Evolutionary conservation across 2,113 vertebrate species (phyloP).

Genomic region (Brachionichthys hirsutus): DNA sequence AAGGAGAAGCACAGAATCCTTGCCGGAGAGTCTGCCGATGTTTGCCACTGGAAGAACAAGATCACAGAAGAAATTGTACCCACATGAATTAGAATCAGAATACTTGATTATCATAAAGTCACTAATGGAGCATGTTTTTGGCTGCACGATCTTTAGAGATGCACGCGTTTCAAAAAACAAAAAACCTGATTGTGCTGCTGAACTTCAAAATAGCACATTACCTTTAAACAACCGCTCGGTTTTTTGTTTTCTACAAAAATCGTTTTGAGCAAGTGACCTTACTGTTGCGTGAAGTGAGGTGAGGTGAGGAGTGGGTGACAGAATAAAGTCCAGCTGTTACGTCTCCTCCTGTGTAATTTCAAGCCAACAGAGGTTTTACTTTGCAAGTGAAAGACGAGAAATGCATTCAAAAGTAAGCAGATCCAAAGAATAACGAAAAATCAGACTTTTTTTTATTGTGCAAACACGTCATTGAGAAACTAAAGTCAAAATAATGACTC

Average conservation of each 20-base stretch:
- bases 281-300: conserved; percentile 41
- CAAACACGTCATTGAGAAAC: no score
- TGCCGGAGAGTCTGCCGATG: conserved; percentile 75
- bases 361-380: no score
- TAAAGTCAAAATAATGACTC: no score
- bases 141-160: background rate
- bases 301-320: conserved; percentile 2
- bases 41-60: conserved; percentile 65
- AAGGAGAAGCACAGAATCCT: conserved; percentile 82
- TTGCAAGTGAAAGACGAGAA: no score
- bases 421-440: no score
- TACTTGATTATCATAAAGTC: no score
- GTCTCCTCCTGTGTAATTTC: conserved; percentile 25
- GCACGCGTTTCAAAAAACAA: no score
- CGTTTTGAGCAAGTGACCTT: conserved; percentile 30
- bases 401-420: no score
- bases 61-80: no score
- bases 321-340: conserved; percentile 32
- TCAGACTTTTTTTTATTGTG: no score
- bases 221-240: no score
- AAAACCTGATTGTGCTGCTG: background rate
- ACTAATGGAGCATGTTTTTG: background rate
- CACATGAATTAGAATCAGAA: no score
- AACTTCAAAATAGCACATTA: background rate
- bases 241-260: background rate